phyloP scores from a whole-genome alignment of 2,797 vertebrate species.

The Lepus oiostolus region DNA sequence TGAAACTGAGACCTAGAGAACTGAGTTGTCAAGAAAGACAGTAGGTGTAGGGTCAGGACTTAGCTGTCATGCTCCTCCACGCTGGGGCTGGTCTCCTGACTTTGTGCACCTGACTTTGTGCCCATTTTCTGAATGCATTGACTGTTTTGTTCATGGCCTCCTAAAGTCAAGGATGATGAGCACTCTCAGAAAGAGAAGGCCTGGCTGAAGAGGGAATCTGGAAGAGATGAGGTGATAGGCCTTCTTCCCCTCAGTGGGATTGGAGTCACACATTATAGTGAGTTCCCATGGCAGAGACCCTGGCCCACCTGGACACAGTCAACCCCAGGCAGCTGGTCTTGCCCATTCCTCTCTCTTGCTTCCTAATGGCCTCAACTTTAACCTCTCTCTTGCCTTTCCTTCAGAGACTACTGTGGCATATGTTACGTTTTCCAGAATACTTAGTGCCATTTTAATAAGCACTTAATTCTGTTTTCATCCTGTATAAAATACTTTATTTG shows the following conservation, averaged over 20 bases:
- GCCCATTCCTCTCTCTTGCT: not conserved
- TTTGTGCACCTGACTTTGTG: not conserved
- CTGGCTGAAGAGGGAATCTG: not conserved
- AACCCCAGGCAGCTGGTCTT: not conserved
- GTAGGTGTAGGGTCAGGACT: not conserved
- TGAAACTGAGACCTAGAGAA: not conserved
- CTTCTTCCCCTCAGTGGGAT: not conserved
- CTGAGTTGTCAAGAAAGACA: not conserved
- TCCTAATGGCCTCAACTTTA: not conserved
- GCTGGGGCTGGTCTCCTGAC: not conserved
- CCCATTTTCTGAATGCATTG: not conserved
- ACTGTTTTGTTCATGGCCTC: not conserved
- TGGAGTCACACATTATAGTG: not conserved
- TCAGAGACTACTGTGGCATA: not conserved
- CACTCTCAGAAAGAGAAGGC: not conserved
- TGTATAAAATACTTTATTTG: conserved; percentile 33
- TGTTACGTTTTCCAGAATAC: conserved; percentile 36
- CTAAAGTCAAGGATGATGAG: not conserved
- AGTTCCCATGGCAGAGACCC: not conserved
- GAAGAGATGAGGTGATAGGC: not conserved
- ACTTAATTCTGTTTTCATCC: conserved; percentile 47
- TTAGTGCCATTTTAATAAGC: conserved; percentile 59
- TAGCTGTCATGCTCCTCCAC: not conserved
- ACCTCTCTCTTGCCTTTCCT: not conserved
- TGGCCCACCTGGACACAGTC: not conserved